Base-by-base conservation (phyloP, 2,113 vertebrate genomes). In the Ursus arctos region DNA sequence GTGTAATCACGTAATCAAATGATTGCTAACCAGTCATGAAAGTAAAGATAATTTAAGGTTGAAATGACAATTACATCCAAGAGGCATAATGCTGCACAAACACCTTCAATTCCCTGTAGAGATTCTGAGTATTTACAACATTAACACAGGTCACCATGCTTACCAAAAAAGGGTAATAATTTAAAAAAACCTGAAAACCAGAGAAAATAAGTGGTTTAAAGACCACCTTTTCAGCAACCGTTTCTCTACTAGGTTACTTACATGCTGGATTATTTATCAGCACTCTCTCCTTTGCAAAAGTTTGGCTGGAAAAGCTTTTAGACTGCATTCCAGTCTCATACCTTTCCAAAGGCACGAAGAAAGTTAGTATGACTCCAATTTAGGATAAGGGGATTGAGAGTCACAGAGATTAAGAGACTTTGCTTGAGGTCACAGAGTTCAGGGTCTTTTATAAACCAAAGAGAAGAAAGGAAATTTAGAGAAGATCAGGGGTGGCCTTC, bases 31-130 rank as follows among this genome's bases (percentile, higher is more conserved):
- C 33, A 88, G 87, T 59, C 88, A 97, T 97, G 47, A 95, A 94
- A 95, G 87, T 77, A 96, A 96, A 97, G 94, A 72, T 76, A 97
- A 97, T 91, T 97, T 96, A 96, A 97, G 91, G 77, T 96, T 95
- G 95, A 97, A 80, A 91, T 86, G 88, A 93, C 79, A 86, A 81
- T 95, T 94, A 94, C 6, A 97, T 84, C 71, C 43, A 94, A 87
- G 85, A 93, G 67, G 47, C 88, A 91, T 63, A 91, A 95, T 19
- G 65, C 22, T 59, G 21, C 63, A 93, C 31, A 85, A 93, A 85
- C 67, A 97, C 96, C 82, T 96, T 85, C n/a, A 80, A 96, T 86
- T 94, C 91, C 67, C 72, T 69, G 21, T 65, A 61, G 94, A 91
- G 72, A 95, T n/a, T 92, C 36, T 40, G 21, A 63, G 40, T 40